phyloP scores from a whole-genome alignment of 1,140 invertebrate species.

The Bicyclus anynana region DNA sequence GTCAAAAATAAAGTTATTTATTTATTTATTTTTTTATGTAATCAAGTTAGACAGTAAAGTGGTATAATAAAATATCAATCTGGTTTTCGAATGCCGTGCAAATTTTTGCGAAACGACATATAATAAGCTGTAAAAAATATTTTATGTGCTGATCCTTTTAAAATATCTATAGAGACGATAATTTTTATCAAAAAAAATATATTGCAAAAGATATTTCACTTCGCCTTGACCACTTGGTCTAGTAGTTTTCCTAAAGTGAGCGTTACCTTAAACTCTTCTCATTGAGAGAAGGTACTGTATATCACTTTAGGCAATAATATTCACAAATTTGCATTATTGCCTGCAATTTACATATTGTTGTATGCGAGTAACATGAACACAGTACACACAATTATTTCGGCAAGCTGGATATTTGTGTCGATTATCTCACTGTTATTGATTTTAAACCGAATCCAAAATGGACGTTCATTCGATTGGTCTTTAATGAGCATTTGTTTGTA shows the following conservation, averaged over 20 bases:
- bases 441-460: background rate
- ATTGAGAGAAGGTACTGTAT: background rate
- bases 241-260: background rate
- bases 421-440: background rate
- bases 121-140: no score
- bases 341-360: slow-evolving; percentile 2
- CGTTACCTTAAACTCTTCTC: background rate
- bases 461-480: background rate
- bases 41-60: no score
- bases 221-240: background rate
- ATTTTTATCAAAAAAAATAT: no score
- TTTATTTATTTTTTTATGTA: no score
- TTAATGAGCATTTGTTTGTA: background rate
- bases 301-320: background rate
- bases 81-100: no score
- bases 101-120: no score
- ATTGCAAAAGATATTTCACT: no score
- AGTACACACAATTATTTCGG: background rate
- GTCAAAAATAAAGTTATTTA: no score
- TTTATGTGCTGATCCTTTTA: no score
- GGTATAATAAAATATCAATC: no score
- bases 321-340: slow-evolving; percentile 1
- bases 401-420: slow-evolving; percentile 1
- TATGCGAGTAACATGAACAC: background rate
- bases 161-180: no score